Percentiles rank a stretch among this genome's conserved stretches.
Conservation (phyloP, 1,140 invertebrate species). For the Dysdera silvatica region DNA sequence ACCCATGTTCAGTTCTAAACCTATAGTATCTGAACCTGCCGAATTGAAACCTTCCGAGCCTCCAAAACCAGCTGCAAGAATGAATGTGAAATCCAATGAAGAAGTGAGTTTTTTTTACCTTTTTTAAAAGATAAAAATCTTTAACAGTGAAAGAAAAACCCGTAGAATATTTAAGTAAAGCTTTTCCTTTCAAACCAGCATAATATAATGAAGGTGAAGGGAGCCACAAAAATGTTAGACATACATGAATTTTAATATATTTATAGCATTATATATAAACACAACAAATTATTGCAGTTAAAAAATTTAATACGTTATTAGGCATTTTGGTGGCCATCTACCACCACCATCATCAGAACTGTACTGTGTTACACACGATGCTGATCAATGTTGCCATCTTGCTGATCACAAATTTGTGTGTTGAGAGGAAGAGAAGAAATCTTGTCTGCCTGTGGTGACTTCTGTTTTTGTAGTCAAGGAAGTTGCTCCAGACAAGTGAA, state of each 20-base stretch:
- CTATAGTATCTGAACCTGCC: slow-evolving; percentile 9
- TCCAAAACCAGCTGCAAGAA: slow-evolving; percentile 2
- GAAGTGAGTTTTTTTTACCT: slow-evolving; percentile 18
- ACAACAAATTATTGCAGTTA: slow-evolving; percentile 1
- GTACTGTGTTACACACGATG: too few species aligned
- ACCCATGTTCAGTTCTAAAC: background rate
- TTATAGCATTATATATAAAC: background rate
- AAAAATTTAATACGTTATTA: too few species aligned
- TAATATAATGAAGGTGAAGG: background rate
- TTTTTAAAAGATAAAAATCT: background rate
- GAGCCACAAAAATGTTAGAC: background rate
- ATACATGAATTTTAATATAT: background rate
- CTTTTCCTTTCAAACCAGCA: too few species aligned
- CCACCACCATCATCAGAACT: too few species aligned
- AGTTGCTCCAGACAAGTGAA: too few species aligned
- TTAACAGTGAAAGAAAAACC: background rate
- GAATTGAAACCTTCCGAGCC: slow-evolving; percentile 17
- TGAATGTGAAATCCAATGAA: slow-evolving; percentile 10
- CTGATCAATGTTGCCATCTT: too few species aligned
- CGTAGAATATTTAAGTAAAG: too few species aligned
- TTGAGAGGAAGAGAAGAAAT: too few species aligned
- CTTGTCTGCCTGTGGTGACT: too few species aligned
- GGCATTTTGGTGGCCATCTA: too few species aligned
- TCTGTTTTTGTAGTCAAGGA: too few species aligned
- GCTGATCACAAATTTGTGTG: too few species aligned